Conservation (phyloP, 2,888 invertebrate genomes). For the Caenorhabditis imperialis region DNA sequence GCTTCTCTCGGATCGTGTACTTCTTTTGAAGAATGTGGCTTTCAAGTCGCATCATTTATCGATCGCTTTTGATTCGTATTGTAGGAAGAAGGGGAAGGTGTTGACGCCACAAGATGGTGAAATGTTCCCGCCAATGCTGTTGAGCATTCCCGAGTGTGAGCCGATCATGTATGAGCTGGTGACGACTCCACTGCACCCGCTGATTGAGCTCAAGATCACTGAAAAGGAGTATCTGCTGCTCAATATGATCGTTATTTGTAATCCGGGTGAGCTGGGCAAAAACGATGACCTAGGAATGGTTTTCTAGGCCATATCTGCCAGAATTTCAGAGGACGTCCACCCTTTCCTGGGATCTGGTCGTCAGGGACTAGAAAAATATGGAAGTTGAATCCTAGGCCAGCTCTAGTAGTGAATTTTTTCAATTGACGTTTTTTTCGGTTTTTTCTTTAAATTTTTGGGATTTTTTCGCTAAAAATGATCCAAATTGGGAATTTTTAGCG, state of each 20-base stretch:
- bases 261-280: too few species aligned
- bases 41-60: constrained; percentile 33
- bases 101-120: constrained; percentile 6
- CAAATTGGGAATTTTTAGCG: too few species aligned
- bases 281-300: too few species aligned
- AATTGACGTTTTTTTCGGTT: too few species aligned
- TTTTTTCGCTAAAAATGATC: too few species aligned
- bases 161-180: constrained; percentile 4
- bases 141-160: neutral
- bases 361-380: too few species aligned
- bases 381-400: too few species aligned
- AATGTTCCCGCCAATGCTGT: constrained; percentile 7
- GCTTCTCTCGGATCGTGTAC: constrained; percentile 25
- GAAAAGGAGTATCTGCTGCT: constrained; percentile 16
- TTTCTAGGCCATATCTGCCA: too few species aligned
- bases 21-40: constrained; percentile 26
- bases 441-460: too few species aligned
- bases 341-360: too few species aligned
- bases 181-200: neutral
- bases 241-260: constrained; percentile 22
- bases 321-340: too few species aligned
- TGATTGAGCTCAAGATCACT: constrained; percentile 5
- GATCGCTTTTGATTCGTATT: constrained; percentile 22
- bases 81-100: constrained; percentile 2
- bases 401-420: too few species aligned